Evolutionary conservation across 2,797 vertebrate genomes (phyloP), one percentile per base, ranked within the genome.

Genomic region (Mus minutoides): DNA sequence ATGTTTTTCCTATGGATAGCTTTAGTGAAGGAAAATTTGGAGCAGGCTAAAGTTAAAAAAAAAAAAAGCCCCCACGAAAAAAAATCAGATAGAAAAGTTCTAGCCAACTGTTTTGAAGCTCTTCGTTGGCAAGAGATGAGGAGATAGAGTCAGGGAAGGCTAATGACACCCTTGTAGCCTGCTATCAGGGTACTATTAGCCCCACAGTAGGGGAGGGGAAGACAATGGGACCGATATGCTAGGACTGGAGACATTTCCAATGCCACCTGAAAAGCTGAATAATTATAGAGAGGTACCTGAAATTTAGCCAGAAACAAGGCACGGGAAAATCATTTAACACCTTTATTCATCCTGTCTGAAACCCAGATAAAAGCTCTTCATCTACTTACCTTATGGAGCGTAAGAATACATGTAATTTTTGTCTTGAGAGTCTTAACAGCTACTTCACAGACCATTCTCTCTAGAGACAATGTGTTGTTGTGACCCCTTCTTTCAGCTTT

Each of bases 241-340:
- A 60, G 93, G 75, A 84, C 10, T n/a, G 75, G 82, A 93, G 76
- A 79, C 64, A 96, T 91, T 96, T 94, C 94, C 88, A 94, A 92
- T 96, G 83, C 88, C 75, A 67, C 86, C 92, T 88, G 97, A 96
- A 92, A 97, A 92, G 94, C 46, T n/a, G 95, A 97, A 73, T 97
- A 97, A 98, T 97, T 97, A 97, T 56, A 97, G 96, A 95, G 92
- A 92, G 86, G 92, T 76, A 91, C 86, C 92, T 97, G 90, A 94
- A 96, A 97, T 92, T 91, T 76, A 89, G 95, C 96, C 95, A 96
- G 95, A 96, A 91, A 94, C 52, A 13, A 76, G 58, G 75, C 92
- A 84, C 26, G 90, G 96, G 76, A 83, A 71, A 97, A 76, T 92
- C 92, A 67, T 71, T 96, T 94, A 95, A 95, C 94, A 97, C 86